These are phyloP conservation scores for Mugil cephalus DNA, from an alignment of 2,113 vertebrate species.

Conservation along the genomic window DNA sequence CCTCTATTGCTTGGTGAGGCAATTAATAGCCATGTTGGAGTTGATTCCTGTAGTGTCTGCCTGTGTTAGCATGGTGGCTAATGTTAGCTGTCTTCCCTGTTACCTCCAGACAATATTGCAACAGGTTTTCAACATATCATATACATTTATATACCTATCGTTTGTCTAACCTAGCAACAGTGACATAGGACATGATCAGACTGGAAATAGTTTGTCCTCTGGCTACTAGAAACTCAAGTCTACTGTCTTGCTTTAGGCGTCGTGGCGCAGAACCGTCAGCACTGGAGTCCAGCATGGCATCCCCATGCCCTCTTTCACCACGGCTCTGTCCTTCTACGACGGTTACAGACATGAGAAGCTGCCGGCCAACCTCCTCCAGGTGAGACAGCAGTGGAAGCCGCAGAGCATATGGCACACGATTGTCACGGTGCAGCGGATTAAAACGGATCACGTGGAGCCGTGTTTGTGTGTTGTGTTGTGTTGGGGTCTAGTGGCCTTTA, in stretches of 20 bases:
- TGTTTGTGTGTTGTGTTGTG: not conserved
- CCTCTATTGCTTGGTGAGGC: too few relatives aligned
- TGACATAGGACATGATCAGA: too few relatives aligned
- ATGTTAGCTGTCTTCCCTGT: too few relatives aligned
- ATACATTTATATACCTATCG: too few relatives aligned
- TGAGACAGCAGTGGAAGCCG: constrained; percentile 60
- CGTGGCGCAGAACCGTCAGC: constrained; percentile 91
- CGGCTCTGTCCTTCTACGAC: constrained; percentile 96
- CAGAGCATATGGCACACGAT: constrained; percentile 18
- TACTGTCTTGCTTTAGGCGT: constrained; percentile 81
- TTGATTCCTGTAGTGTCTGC: too few relatives aligned
- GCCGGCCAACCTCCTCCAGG: constrained; percentile 97
- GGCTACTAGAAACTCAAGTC: not conserved
- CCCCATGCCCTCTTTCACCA: constrained; percentile 98
- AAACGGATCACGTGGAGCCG: constrained; percentile 9
- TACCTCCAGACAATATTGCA: too few relatives aligned
- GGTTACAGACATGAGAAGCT: constrained; percentile 92
- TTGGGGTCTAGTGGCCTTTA: constrained; percentile 1
- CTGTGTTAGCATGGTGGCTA: too few relatives aligned
- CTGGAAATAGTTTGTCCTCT: too few relatives aligned
- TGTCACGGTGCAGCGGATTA: constrained; percentile 32
- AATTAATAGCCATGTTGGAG: too few relatives aligned
- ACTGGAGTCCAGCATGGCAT: constrained; percentile 92
- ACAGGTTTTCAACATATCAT: too few relatives aligned
- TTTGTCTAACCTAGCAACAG: too few relatives aligned